Conservation (phyloP, 2,113 vertebrate genomes). For the Merops nubicus region DNA sequence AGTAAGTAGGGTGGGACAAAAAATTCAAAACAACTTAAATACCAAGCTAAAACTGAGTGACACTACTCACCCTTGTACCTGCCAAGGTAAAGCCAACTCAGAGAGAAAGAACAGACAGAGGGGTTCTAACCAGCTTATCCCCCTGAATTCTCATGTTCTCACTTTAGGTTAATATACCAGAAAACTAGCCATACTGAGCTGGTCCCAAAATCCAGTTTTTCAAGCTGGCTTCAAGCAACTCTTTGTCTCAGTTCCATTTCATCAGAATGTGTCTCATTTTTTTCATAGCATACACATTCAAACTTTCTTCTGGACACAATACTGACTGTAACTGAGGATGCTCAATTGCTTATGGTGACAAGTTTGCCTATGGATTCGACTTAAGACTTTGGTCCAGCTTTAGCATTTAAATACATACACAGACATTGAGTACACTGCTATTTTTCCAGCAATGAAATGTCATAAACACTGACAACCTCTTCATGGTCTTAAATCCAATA, state of each 20-base stretch:
- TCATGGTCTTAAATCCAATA: constrained; percentile 54
- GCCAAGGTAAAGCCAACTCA: rapidly evolving
- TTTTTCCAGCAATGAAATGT: neutral
- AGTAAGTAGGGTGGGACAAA: neutral
- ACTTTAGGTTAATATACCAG: neutral
- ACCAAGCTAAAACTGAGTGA: neutral
- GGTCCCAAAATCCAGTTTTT: neutral
- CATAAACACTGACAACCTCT: constrained; percentile 5
- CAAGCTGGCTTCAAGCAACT: neutral
- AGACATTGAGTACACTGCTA: neutral
- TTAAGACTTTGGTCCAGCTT: neutral
- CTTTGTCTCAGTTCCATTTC: neutral
- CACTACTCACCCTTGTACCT: neutral
- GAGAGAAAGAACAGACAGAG: rapidly evolving
- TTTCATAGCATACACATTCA: neutral
- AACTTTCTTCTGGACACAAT: neutral
- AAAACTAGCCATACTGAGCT: neutral
- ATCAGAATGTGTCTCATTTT: neutral
- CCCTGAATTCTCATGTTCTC: too few relatives aligned
- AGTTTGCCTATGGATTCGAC: neutral
- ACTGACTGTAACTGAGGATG: neutral
- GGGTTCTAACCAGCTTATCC: neutral
- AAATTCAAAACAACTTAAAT: neutral
- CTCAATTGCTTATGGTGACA: neutral
- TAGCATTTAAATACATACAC: neutral